These are phyloP conservation scores for Ormyrus thymus DNA, from an alignment of 2,888 invertebrate species.

Conservation along the genomic window DNA sequence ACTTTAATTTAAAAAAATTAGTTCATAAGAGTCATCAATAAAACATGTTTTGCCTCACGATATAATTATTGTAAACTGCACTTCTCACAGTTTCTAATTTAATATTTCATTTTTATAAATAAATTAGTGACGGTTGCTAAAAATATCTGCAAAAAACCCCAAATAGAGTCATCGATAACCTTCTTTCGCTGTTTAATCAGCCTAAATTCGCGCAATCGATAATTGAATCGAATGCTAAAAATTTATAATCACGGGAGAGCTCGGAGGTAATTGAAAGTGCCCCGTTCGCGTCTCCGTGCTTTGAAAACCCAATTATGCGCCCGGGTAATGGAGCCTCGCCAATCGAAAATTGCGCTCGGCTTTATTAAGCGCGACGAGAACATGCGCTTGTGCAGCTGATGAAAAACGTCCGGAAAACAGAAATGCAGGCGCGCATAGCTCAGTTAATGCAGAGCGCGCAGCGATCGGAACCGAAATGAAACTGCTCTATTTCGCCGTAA, in stretches of 20 bases:
- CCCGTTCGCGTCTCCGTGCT: background rate
- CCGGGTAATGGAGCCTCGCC: constrained; percentile 5
- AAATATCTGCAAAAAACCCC: too few species aligned
- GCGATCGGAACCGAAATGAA: constrained; percentile 5
- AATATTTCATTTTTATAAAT: too few species aligned
- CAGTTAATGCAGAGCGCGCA: background rate
- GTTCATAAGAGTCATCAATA: too few species aligned
- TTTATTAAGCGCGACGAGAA: constrained; percentile 28
- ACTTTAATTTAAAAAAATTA: too few species aligned
- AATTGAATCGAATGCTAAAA: constrained; percentile 32
- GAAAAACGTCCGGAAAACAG: constrained; percentile 14
- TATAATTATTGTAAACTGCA: too few species aligned
- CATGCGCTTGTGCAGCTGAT: background rate
- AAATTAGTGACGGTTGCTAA: too few species aligned
- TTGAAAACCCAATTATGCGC: constrained; percentile 30
- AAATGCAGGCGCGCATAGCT: background rate
- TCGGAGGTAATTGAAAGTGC: constrained; percentile 17
- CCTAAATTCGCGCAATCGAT: constrained; percentile 15
- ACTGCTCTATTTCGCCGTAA: constrained; percentile 1
- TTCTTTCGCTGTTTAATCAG: constrained; percentile 20
- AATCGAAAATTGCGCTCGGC: constrained; percentile 15
- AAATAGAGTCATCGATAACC: too few species aligned
- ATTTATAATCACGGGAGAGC: constrained; percentile 16
- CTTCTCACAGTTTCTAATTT: too few species aligned
- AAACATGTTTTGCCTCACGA: too few species aligned